These are phyloP conservation scores for Pseudorhiza aurosa DNA, from an alignment of 30 jellyfish, hydroid and myxozoan species.

Conservation along the genomic window DNA sequence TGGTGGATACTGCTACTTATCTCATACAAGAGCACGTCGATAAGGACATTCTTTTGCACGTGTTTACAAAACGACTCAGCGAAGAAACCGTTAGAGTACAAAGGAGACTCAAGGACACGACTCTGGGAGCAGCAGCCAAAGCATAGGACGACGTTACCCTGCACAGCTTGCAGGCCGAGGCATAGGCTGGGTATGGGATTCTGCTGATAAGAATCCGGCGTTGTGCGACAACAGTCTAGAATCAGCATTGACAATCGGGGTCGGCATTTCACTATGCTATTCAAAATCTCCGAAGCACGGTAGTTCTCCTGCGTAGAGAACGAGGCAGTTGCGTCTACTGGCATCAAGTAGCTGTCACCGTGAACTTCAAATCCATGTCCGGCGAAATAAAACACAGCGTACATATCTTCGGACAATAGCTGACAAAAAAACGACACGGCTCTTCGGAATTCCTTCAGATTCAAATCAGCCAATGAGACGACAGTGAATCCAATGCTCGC, in stretches of 20 bases:
- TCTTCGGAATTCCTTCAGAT: conserved; percentile 55
- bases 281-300: conserved; percentile 67
- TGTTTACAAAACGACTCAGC: conserved; percentile 69
- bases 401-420: conserved; percentile 59
- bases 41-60: conserved; percentile 54
- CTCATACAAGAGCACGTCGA: conserved; percentile 79
- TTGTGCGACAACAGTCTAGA: conserved; percentile 87
- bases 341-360: conserved; percentile 90
- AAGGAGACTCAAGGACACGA: conserved; percentile 89
- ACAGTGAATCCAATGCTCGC: conserved; percentile 78
- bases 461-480: conserved; percentile 76
- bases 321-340: conserved; percentile 80
- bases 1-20: conserved; percentile 77
- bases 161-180: conserved; percentile 58
- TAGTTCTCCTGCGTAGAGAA: conserved; percentile 61
- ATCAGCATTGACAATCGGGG: conserved; percentile 74
- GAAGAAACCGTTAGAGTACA: conserved; percentile 75
- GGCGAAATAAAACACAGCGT: conserved; percentile 90
- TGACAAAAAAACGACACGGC: conserved; percentile 75
- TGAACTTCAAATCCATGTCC: conserved; percentile 94
- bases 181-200: conserved; percentile 79
- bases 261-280: conserved; percentile 36
- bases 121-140: conserved; percentile 92
- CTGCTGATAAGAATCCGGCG: conserved; percentile 55
- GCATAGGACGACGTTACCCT: conserved; percentile 80